A percentile compares a stretch with the other conserved stretches of the same genome.
phyloP scores from a whole-genome alignment of 2,888 invertebrate genomes.

The Ichneumon xanthorius region DNA sequence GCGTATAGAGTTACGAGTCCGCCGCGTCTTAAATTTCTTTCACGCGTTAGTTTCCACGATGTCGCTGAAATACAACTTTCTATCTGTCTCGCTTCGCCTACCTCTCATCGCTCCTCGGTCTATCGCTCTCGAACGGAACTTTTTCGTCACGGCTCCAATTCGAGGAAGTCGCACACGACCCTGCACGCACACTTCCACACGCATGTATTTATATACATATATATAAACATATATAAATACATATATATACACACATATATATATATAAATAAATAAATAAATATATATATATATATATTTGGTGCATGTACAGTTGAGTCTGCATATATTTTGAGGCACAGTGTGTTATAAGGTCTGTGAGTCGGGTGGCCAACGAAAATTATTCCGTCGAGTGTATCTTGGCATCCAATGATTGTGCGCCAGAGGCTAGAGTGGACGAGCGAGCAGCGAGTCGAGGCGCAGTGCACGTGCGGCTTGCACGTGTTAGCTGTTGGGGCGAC shows the following conservation, averaged over 20 bases:
- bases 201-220: neutral
- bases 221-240: neutral
- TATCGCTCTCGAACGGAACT: constrained; percentile 41
- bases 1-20: constrained; percentile 27
- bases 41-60: constrained; percentile 18
- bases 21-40: constrained; percentile 35
- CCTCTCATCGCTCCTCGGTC: constrained; percentile 2
- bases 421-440: constrained; percentile 82
- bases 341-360: constrained; percentile 45
- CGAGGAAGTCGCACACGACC: constrained; percentile 62
- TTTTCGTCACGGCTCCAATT: constrained; percentile 57
- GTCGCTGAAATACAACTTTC: constrained; percentile 12
- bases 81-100: constrained; percentile 24
- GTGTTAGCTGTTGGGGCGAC: constrained; percentile 83
- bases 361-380: constrained; percentile 77
- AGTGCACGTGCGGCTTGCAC: constrained; percentile 84
- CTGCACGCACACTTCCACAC: constrained; percentile 40
- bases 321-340: constrained; percentile 3
- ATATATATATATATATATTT: neutral
- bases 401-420: constrained; percentile 84
- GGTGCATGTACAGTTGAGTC: constrained; percentile 23
- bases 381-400: constrained; percentile 83
- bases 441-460: constrained; percentile 65
- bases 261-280: too few relatives aligned
- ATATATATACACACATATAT: neutral